These are phyloP conservation scores for Nebria ingens DNA, from an alignment of 1,140 invertebrate genomes.

Conservation along the genomic window DNA sequence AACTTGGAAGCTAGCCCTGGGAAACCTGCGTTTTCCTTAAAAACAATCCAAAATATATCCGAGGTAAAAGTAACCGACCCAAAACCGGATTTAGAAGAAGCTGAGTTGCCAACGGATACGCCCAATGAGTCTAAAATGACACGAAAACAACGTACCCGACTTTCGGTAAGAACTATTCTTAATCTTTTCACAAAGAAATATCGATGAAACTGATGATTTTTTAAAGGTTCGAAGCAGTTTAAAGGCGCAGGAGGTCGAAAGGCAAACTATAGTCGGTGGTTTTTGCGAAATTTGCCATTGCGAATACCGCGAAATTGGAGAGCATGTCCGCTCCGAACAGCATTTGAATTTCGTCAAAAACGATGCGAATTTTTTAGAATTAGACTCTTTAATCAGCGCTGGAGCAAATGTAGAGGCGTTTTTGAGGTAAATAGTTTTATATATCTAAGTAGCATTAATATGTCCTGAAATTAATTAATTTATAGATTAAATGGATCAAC, in stretches of 20 bases:
- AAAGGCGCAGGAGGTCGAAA: conserved; percentile 42
- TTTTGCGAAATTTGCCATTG: conserved; percentile 67
- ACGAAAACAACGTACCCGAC: background rate
- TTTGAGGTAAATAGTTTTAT: too few species aligned
- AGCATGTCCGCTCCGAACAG: conserved; percentile 58
- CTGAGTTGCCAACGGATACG: background rate
- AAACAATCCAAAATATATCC: background rate
- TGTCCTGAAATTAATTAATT: too few species aligned
- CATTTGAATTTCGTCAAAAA: conserved; percentile 60
- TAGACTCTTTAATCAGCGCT: conserved; percentile 53
- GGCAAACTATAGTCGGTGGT: conserved; percentile 38
- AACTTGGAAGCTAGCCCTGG: conserved; percentile 35
- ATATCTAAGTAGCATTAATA: too few species aligned
- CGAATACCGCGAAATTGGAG: conserved; percentile 52
- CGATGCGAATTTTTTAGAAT: conserved; percentile 54
- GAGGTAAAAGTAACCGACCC: background rate
- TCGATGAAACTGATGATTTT: background rate
- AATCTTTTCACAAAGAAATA: background rate
- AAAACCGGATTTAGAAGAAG: background rate
- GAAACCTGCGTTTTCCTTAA: conserved; percentile 29
- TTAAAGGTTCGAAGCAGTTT: conserved; percentile 37
- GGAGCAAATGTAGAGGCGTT: conserved; percentile 48
- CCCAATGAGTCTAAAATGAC: background rate
- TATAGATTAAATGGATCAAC: background rate
- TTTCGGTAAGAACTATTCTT: background rate